Evolutionary conservation across 1,140 invertebrate species (phyloP).

Genomic region (Notospermus geniculatus): DNA sequence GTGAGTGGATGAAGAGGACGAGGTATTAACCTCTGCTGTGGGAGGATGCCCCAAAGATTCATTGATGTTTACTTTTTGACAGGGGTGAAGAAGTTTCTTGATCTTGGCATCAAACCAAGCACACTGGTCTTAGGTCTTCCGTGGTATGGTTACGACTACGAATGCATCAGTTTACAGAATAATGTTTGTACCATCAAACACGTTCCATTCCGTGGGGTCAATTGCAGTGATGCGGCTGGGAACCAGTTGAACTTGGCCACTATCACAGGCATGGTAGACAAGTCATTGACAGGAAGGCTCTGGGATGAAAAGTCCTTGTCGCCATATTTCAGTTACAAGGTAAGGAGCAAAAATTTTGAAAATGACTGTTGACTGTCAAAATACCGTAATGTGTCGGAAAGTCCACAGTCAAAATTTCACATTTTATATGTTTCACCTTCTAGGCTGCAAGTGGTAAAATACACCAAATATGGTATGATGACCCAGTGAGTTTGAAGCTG

Average conservation of each 20-base stretch:
- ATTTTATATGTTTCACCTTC: not conserved
- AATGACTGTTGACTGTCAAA: no score
- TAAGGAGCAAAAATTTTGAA: no score
- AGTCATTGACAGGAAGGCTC: slow-evolving; percentile 35
- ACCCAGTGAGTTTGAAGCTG: slow-evolving; percentile 39
- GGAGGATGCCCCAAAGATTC: no score
- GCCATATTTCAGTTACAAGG: slow-evolving; percentile 52
- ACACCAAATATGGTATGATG: slow-evolving; percentile 52
- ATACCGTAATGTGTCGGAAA: no score
- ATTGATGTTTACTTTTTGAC: no score
- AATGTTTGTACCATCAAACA: slow-evolving; percentile 47
- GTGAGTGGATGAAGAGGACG: no score
- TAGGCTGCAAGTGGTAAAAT: slow-evolving; percentile 19
- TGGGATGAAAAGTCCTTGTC: slow-evolving; percentile 45
- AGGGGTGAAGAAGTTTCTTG: slow-evolving; percentile 76
- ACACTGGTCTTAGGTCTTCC: slow-evolving; percentile 92
- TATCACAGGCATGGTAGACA: slow-evolving; percentile 23
- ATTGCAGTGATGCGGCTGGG: slow-evolving; percentile 58
- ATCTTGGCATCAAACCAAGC: slow-evolving; percentile 74
- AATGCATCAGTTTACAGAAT: slow-evolving; percentile 35
- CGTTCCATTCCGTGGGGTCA: slow-evolving; percentile 53
- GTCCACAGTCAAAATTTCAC: no score
- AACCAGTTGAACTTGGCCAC: slow-evolving; percentile 36
- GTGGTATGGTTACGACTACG: slow-evolving; percentile 74
- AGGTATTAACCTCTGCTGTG: no score